Base-by-base conservation (phyloP, 2,888 invertebrate species). In the Salticus scenicus region DNA sequence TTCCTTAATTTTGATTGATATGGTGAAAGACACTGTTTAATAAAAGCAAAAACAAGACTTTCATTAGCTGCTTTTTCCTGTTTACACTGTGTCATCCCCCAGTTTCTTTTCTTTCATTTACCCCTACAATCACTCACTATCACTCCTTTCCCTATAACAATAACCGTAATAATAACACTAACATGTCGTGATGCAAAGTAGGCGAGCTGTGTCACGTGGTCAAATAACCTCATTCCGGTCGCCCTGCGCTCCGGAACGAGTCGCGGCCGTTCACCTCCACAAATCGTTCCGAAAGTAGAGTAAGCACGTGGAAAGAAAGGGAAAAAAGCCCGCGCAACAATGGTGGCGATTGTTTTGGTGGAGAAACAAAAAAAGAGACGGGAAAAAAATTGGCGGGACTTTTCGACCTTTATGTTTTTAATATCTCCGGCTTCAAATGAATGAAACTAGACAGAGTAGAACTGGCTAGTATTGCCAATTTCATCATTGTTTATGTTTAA, bases 211-310 rank as follows among this genome's bases (percentile, higher is more conserved):
- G 66, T 81, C 81, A 81, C 82, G 76, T 83, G 82, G 82, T 83
- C 82, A 83, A 67, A 63, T 83, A 66, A 83, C 82, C 82, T 76
- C 71, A 27, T 76, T 83, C 64, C 66, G n/a, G 57, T 57, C 57
- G 57, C 57, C 57, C 57, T 24, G 57, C 57, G 57, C 57, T 57
- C 57, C 57, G 57, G 57, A 51, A n/a, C 47, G 66, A 64, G 74
- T 82, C 71, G 57, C 57, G 82, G 76, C 33, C 81, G 63, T 75
- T 82, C 51, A 82, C 81, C 81, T 64, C 31, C 31, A 17, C 41
- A 27, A 12, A 57, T 57, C 20, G 20, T 24, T 24, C 42, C n/a
- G 70, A 72, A 83, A 83, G 72, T 76, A 51, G 82, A 83, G 76
- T 76, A 76, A 42, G 76, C 82, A 76, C 82, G 82, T 83, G 82